phyloP scores from a whole-genome alignment of 2,797 vertebrate genomes.

The Semaprochilodus insignis region DNA sequence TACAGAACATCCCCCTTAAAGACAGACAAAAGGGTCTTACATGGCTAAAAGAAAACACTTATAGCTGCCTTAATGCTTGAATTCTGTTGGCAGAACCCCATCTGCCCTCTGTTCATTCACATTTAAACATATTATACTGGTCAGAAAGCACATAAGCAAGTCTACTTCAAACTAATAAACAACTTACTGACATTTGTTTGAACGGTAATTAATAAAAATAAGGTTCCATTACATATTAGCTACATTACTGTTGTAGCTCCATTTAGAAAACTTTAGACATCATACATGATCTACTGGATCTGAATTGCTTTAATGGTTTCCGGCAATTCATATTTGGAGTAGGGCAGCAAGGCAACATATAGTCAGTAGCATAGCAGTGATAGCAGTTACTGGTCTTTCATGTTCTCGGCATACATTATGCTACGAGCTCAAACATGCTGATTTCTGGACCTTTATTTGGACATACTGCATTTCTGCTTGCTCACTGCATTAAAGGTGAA shows the following conservation, averaged over 20 bases:
- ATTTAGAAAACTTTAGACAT: neutral
- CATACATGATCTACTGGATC: neutral
- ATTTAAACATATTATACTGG: too few species aligned
- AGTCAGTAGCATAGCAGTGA: conserved; percentile 3
- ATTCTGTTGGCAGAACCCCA: too few species aligned
- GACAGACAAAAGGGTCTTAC: neutral
- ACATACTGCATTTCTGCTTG: conserved; percentile 32
- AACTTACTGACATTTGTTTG: too few species aligned
- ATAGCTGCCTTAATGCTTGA: too few species aligned
- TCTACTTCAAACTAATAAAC: too few species aligned
- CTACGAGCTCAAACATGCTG: conserved; percentile 8
- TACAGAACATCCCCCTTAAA: neutral
- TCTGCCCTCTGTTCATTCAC: too few species aligned
- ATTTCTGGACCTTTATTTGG: conserved; percentile 13
- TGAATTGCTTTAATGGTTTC: neutral
- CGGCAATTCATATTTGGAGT: neutral
- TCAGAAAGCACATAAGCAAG: too few species aligned
- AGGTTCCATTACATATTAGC: neutral
- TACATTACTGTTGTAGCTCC: neutral
- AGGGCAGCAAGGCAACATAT: neutral
- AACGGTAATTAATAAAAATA: too few species aligned
- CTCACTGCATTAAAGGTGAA: conserved; percentile 7
- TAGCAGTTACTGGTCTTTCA: conserved; percentile 9
- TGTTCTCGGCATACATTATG: conserved; percentile 1
- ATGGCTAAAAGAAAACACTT: too few species aligned